Base-by-base conservation (phyloP, 2,888 invertebrate genomes). In the Diloba caeruleocephala region DNA sequence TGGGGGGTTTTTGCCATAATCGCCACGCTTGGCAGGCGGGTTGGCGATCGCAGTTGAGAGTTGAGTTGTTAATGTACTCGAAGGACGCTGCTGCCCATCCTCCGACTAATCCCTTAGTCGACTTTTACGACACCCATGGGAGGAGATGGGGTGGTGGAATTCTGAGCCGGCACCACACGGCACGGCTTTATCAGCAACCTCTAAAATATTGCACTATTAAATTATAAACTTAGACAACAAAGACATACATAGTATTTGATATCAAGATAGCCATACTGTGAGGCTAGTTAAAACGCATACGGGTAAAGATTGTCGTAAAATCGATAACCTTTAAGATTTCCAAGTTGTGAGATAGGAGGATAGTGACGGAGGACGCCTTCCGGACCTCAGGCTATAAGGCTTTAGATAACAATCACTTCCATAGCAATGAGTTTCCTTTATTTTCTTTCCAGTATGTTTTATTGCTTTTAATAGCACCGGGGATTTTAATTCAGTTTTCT, bases 241-340 rank as follows among this genome's bases (percentile, higher is more conserved):
- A 57, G 28, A 42, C 26, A 29, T 25, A 34, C 25, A 23, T 10
- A 59, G 38, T 23, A 42, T 29, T 55, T 10, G 49, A 60, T 56
- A 25, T 9, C 17, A 17, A 13, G 61, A 65, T 58, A 65, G 34
- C 42, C 38, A 34, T 34, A 26, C 36, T 31, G 23, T 38, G 43
- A 25, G 4, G 5, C 19, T 33, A 29, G 34, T 43, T 51, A 51
- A 57, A 52, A 58, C 43, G 34, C 37, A 45, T 25, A 29, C 23
- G 14, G 37, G 43, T 51, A 53, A 53, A 46, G 41, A 42, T 48
- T 54, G 53, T 54, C 53, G 57, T 66, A 54, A 68, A 67, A 42
- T 33, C 29, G 62, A 62, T 62, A 66, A 66, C 60, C 67, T 43
- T 44, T 51, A 34, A 42, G 66, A 59, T 65, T 44, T 46, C 39